phyloP scores from a whole-genome alignment of 37 sponge, comb jelly and placozoan species.

The Corticium candelabrum region DNA sequence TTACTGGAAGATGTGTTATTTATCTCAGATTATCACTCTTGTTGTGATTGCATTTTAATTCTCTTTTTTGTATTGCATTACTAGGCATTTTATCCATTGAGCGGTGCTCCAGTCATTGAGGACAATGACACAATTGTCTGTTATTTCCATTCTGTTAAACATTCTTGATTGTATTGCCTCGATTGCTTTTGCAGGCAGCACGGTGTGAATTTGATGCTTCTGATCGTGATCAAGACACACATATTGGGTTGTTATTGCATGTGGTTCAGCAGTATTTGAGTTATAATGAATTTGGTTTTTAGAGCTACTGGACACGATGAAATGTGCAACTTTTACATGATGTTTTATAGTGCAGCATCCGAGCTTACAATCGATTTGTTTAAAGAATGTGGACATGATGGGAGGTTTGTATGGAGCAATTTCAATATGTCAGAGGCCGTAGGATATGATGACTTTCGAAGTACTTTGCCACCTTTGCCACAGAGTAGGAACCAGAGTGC shows the following conservation, averaged over 20 bases:
- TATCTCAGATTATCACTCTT: no score
- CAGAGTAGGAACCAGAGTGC: no score
- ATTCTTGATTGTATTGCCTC: no score
- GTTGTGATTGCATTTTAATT: neutral
- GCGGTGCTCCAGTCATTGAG: neutral
- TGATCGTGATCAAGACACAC: neutral
- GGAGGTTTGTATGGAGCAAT: no score
- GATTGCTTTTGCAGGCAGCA: neutral
- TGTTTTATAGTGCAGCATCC: slow-evolving; percentile 68
- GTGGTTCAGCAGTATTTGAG: no score
- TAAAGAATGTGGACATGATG: no score
- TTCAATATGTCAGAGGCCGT: no score
- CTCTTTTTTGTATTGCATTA: neutral
- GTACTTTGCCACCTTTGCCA: no score
- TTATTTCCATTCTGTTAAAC: neutral
- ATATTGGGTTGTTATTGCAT: slow-evolving; percentile 8
- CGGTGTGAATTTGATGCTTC: slow-evolving; percentile 19
- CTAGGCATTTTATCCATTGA: neutral
- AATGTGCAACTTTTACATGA: slow-evolving; percentile 98
- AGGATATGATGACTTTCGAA: no score
- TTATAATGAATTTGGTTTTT: no score
- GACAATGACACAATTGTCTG: neutral
- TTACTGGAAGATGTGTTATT: no score
- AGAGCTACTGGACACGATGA: slow-evolving; percentile 63
- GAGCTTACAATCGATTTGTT: no score